Percentiles rank a stretch among this genome's conserved stretches.
phyloP scores from a whole-genome alignment of 30 jellyfish, hydroid and myxozoan species.

The Phacellophora camtschatica region DNA sequence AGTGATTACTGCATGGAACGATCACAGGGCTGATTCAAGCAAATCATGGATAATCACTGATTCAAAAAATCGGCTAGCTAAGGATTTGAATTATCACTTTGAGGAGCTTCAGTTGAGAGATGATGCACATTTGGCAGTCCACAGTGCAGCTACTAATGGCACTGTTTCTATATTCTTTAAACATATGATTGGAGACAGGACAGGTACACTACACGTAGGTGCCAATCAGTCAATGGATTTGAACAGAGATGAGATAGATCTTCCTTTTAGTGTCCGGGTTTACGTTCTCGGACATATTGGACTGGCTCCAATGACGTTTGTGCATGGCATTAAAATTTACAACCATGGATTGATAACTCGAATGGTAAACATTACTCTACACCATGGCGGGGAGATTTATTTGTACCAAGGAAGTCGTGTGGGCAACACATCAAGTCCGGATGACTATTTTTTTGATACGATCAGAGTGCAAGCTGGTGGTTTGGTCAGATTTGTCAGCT shows the following conservation, averaged over 20 bases:
- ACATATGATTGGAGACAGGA: conserved; percentile 69
- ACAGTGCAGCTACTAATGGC: not conserved
- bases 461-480: conserved; percentile 66
- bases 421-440: conserved; percentile 34
- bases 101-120: conserved; percentile 60
- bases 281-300: conserved; percentile 54
- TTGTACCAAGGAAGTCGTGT: conserved; percentile 51
- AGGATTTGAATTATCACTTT: conserved; percentile 56
- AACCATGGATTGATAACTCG: conserved; percentile 42
- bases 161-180: conserved; percentile 29
- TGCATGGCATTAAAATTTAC: conserved; percentile 50
- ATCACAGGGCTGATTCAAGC: conserved; percentile 33
- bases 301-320: conserved; percentile 54
- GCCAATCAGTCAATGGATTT: conserved; percentile 42
- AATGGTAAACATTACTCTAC: conserved; percentile 40
- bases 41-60: conserved; percentile 65
- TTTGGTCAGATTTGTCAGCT: conserved; percentile 17
- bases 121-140: conserved; percentile 47
- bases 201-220: conserved; percentile 50
- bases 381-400: conserved; percentile 58
- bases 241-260: conserved; percentile 53
- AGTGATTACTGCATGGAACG: conserved; percentile 15
- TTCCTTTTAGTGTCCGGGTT: conserved; percentile 45
- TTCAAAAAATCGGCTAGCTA: conserved; percentile 19
- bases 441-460: conserved; percentile 21